Base-by-base conservation (phyloP, 2,113 vertebrate species). In the Phylloscopus trochilus region DNA sequence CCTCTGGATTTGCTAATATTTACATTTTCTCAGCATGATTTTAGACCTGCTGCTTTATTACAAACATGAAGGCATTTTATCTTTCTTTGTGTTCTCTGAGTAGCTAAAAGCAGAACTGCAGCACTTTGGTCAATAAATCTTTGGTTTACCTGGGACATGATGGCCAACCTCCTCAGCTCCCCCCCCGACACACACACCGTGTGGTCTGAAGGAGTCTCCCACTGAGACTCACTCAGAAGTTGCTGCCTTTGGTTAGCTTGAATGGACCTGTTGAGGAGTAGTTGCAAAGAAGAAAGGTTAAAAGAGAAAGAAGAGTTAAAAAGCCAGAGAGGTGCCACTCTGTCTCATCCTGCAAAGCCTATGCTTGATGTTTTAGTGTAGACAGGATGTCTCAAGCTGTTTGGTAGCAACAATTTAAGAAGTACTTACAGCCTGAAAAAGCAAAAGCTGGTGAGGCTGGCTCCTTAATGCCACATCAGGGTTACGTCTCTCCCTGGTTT, bases 381-480 rank as follows among this genome's bases (percentile, higher is more conserved):
- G 68, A 67, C 8, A 15, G 11, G 33, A 17, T 75, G 30, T 30
- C 35, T 81, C 56, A 55, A 75, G 47, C 56, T 72, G n/a, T 87
- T 86, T 10, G 3, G 16, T 73, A 81, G 26, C 11, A 21, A 77
- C 26, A 70, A 17, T 52, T 69, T 33, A 53, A 64, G 68, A 91
- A 93, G 75, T 82, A 78, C 59, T 91, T 89, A 49, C 18, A 60
- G 21, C 82, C 11, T 82, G 11, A 46, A 70, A 87, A 75, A 70
- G 8, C 23, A 81, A 70, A 56, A 87, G 11, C 47, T 91, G 68
- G 19, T 91, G 39, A 20, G 66, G 43, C 6, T 84, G 49, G 28
- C 26, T 80, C 16, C 20, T 73, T 83, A n/a, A 30, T 86, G 30
- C 46, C n/a, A 30, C 2, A 46, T 67, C 19, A 59, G 51, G 16